Evolutionary conservation across 2,888 invertebrate species (phyloP), one percentile per base, ranked within the genome.

Genomic region (Drosophila yooni): DNA sequence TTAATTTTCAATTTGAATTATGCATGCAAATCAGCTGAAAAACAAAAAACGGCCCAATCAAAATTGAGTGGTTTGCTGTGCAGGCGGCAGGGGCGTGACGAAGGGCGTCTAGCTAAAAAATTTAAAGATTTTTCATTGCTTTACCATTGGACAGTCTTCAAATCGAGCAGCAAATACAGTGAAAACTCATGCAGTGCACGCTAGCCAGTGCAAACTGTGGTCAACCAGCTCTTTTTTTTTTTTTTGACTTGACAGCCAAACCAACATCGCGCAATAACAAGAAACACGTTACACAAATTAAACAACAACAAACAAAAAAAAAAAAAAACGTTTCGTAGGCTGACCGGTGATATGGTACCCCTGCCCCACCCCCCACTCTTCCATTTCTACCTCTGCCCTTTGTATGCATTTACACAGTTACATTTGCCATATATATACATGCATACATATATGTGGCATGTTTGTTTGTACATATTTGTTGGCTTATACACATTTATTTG

Each of bases 201-300:
- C 8, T 52, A 61, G 53, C 18, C 46, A 59, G 71, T 50, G 53
- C n/a, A 38, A 50, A 67, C 71, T 76, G 63, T 71, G n/a, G 27
- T 40, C 31, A 15, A 46, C 51, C 18, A 25, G 52, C 43, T 58
- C 25, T 0, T 6, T 43, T n/a, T 18, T 8, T 21, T n/a, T n/a
- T 2, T 43, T 21, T 2, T 6, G 36, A 27, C 62, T 48, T 63
- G 65, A 63, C 62, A 68, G 59, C 54, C 76, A 52, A 63, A 70
- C 66, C 50, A 43, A 67, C 58, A 54, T 43, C 51, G 31, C 29
- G 33, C 64, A 69, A 76, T 74, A 79, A 64, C 72, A 58, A 58
- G 79, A 76, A 79, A 87, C 88, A 83, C 69, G 85, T 73, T 73
- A 82, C 79, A 84, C 79, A 84, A 83, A 86, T 83, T 81, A 78